Conservation (phyloP, 1,140 invertebrate genomes). For the Rhizoglyphus robini region DNA sequence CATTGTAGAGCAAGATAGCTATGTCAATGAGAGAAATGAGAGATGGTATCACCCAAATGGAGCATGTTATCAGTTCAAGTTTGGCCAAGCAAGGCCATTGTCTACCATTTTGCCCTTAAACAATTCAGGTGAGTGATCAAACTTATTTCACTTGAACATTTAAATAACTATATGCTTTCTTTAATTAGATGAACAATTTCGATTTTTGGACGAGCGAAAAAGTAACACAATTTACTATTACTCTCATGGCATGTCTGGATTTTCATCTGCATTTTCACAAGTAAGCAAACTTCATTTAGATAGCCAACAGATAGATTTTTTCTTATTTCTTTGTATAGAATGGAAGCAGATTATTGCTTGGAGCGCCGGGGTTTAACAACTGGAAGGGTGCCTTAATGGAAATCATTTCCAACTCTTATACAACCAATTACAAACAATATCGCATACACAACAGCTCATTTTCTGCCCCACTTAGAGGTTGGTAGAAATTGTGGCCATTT, state of each 20-base stretch:
- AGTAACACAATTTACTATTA: neutral
- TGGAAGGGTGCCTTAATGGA: conserved; percentile 31
- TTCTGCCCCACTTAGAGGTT: neutral
- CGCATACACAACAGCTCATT: neutral
- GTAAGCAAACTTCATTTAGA: neutral
- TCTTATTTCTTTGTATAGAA: conserved; percentile 18
- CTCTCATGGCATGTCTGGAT: conserved; percentile 16
- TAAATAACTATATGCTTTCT: neutral
- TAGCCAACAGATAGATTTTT: neutral
- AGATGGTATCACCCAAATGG: neutral
- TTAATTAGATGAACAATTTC: neutral
- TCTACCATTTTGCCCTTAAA: neutral
- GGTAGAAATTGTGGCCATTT: neutral
- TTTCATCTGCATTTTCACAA: neutral
- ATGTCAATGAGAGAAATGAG: neutral
- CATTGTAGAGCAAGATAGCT: neutral
- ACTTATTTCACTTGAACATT: neutral
- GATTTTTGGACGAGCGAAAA: neutral
- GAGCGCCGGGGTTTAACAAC: conserved; percentile 34
- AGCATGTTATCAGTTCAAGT: neutral
- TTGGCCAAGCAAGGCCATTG: neutral
- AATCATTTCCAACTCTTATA: neutral
- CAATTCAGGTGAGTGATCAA: neutral
- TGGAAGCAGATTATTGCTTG: conserved; percentile 30
- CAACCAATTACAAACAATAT: neutral